phyloP scores from a whole-genome alignment of 2,797 vertebrate species.

The Hydrolagus colliei region DNA sequence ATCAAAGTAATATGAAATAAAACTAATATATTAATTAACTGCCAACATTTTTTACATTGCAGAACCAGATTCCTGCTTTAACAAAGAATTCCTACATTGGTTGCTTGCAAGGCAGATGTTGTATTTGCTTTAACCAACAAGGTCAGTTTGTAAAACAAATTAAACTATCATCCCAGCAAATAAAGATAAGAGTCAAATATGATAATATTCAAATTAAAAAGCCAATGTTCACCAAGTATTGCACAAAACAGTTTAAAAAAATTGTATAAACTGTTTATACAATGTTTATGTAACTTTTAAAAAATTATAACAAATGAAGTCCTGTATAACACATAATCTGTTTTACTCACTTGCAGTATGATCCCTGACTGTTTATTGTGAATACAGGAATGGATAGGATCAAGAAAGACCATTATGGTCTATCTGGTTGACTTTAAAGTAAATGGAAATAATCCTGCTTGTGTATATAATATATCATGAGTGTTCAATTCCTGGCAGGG shows the following conservation, averaged over 20 bases:
- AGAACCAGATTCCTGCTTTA: too few relatives aligned
- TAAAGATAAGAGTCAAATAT: slow-evolving; percentile 40
- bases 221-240: background rate
- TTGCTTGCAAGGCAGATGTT: too few relatives aligned
- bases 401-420: too few relatives aligned
- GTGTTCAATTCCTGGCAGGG: background rate
- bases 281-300: background rate
- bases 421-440: too few relatives aligned
- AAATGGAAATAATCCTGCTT: too few relatives aligned
- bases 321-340: background rate
- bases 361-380: too few relatives aligned
- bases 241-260: background rate
- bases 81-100: too few relatives aligned
- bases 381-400: too few relatives aligned
- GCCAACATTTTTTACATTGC: too few relatives aligned
- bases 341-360: background rate
- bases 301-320: background rate
- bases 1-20: too few relatives aligned
- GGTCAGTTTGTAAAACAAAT: slow-evolving; percentile 35
- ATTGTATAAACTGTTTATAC: background rate
- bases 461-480: background rate
- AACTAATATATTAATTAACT: too few relatives aligned
- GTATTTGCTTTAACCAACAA: background rate
- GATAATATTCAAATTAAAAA: slow-evolving; percentile 43
- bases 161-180: slow-evolving; percentile 36